Conservation (phyloP, 2,113 vertebrate genomes). For the Noctilio leporinus region DNA sequence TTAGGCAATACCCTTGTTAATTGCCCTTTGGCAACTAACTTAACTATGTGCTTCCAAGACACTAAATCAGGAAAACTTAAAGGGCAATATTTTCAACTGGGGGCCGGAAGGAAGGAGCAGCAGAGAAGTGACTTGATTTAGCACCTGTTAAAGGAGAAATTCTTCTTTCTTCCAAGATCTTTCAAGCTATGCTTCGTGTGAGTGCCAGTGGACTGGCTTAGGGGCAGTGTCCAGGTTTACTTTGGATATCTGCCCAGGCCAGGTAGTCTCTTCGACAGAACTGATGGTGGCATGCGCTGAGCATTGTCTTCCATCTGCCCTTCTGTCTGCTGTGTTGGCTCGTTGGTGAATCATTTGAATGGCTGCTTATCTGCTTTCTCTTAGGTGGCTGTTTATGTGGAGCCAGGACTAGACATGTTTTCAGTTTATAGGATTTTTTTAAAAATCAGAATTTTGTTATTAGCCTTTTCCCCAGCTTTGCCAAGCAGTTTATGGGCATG, state of each 20-base stretch:
- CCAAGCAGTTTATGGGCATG: neutral
- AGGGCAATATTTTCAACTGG: slow-evolving; percentile 59
- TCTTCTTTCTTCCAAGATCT: neutral
- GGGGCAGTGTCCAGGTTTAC: neutral
- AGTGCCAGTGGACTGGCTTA: slow-evolving; percentile 22
- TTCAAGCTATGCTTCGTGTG: slow-evolving; percentile 36
- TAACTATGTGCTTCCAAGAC: slow-evolving; percentile 65
- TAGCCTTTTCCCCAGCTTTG: neutral
- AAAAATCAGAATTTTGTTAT: neutral
- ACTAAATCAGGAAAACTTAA: slow-evolving; percentile 60
- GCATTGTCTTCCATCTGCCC: neutral
- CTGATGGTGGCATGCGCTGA: neutral
- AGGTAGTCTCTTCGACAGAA: neutral
- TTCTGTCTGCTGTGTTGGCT: neutral
- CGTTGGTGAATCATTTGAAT: neutral
- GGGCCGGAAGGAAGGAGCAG: slow-evolving; percentile 18
- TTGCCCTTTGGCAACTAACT: slow-evolving; percentile 56
- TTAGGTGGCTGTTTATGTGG: neutral
- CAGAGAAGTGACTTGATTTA: slow-evolving; percentile 42
- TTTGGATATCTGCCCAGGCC: neutral
- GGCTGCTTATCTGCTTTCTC: neutral
- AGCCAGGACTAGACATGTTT: neutral
- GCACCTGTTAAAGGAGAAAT: slow-evolving; percentile 38
- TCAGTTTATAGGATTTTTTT: neutral
- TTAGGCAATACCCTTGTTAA: slow-evolving; percentile 52